Conservation (phyloP, 2,888 invertebrate species). For the Graphium colonna region DNA sequence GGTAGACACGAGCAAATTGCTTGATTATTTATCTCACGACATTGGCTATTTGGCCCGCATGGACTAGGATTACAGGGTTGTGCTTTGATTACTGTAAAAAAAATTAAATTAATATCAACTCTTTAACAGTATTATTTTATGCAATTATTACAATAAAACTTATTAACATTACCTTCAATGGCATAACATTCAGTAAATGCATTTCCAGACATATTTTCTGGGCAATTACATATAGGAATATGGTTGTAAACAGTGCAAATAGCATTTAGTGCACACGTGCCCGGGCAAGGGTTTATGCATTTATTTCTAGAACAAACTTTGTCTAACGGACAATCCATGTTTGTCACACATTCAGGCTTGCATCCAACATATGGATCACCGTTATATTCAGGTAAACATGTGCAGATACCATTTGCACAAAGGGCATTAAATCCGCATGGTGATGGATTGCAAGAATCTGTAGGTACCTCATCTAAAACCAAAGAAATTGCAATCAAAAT, state of each 20-base stretch:
- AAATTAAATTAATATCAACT: neutral
- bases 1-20: conserved; percentile 87
- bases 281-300: conserved; percentile 87
- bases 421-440: conserved; percentile 84
- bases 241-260: conserved; percentile 83
- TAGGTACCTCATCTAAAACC: conserved; percentile 57
- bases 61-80: conserved; percentile 89
- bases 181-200: conserved; percentile 84
- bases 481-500: neutral
- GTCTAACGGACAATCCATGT: conserved; percentile 84
- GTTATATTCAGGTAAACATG: conserved; percentile 85
- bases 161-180: conserved; percentile 68
- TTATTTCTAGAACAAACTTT: conserved; percentile 87
- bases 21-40: conserved; percentile 83
- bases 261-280: conserved; percentile 83
- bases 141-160: neutral
- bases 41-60: conserved; percentile 88
- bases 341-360: conserved; percentile 88
- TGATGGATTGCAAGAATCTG: conserved; percentile 86
- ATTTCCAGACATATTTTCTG: conserved; percentile 83
- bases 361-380: conserved; percentile 88
- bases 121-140: neutral
- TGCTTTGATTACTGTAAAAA: conserved; percentile 45
- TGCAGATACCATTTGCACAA: conserved; percentile 83
- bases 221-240: conserved; percentile 84